A percentile compares a stretch with the other conserved stretches of the same genome.
Conservation (phyloP, 2,113 vertebrate genomes). For the Xenopus laevis region DNA sequence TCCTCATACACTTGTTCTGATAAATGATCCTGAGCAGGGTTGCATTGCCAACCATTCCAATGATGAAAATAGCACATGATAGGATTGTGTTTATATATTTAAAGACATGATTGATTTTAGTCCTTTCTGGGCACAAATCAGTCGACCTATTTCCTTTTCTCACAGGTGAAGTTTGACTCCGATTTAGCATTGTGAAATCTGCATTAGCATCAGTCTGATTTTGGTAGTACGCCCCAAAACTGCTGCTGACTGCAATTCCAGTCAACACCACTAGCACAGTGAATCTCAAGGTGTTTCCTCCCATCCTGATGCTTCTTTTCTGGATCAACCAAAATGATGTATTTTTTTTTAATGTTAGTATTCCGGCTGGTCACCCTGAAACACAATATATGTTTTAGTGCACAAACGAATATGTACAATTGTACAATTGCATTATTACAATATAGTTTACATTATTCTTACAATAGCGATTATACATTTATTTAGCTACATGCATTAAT, state of each 20-base stretch:
- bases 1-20: slow-evolving; percentile 98
- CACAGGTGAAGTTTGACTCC: slow-evolving; percentile 50
- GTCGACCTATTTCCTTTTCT: slow-evolving; percentile 25
- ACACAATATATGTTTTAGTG: not conserved
- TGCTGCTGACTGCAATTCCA: slow-evolving; percentile 57
- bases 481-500: too few species aligned
- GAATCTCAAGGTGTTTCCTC: slow-evolving; percentile 53
- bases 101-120: slow-evolving; percentile 72
- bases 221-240: slow-evolving; percentile 53
- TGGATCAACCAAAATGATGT: not conserved
- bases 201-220: slow-evolving; percentile 54
- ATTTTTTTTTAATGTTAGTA: slow-evolving; percentile 24
- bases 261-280: slow-evolving; percentile 56
- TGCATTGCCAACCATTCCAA: slow-evolving; percentile 92
- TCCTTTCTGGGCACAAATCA: slow-evolving; percentile 59
- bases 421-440: too few species aligned
- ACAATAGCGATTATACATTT: too few species aligned
- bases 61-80: slow-evolving; percentile 85
- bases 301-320: slow-evolving; percentile 57
- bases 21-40: slow-evolving; percentile 97
- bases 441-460: too few species aligned
- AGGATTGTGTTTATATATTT: slow-evolving; percentile 92
- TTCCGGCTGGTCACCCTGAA: slow-evolving; percentile 34
- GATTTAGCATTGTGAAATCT: slow-evolving; percentile 52
- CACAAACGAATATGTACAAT: not conserved